Percentiles rank a stretch among this genome's conserved stretches.
Conservation (phyloP, 2,888 invertebrate genomes). For the Rotaria macrura region DNA sequence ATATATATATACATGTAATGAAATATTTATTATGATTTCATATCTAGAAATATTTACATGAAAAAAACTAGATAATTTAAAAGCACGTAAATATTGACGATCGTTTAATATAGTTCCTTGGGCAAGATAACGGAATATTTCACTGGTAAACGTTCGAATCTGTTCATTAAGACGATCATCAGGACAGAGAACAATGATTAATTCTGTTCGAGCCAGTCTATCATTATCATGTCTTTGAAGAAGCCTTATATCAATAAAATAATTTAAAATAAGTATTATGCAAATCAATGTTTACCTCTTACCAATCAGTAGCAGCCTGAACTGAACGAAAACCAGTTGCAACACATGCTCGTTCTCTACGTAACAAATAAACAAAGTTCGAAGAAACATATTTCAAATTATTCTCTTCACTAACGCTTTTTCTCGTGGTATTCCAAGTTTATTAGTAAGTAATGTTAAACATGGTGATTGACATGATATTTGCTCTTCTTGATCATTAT, state of each 20-base stretch:
- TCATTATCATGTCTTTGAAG: not conserved
- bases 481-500: not conserved
- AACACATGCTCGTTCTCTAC: not conserved
- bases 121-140: not conserved
- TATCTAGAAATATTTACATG: not conserved
- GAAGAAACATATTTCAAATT: no score
- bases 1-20: no score
- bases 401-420: not conserved
- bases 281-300: not conserved
- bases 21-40: not conserved
- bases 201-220: not conserved
- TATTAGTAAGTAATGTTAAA: not conserved
- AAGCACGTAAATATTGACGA: not conserved
- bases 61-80: constrained; percentile 1
- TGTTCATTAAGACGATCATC: constrained; percentile 4
- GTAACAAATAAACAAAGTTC: not conserved
- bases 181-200: constrained; percentile 5
- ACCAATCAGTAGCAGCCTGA: not conserved
- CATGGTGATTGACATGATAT: not conserved
- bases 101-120: not conserved
- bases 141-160: not conserved
- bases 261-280: not conserved
- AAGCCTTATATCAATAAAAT: not conserved
- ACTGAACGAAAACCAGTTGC: not conserved
- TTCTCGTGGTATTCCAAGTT: not conserved